phyloP scores from a whole-genome alignment of 2,797 vertebrate species.

The Gila robusta region DNA sequence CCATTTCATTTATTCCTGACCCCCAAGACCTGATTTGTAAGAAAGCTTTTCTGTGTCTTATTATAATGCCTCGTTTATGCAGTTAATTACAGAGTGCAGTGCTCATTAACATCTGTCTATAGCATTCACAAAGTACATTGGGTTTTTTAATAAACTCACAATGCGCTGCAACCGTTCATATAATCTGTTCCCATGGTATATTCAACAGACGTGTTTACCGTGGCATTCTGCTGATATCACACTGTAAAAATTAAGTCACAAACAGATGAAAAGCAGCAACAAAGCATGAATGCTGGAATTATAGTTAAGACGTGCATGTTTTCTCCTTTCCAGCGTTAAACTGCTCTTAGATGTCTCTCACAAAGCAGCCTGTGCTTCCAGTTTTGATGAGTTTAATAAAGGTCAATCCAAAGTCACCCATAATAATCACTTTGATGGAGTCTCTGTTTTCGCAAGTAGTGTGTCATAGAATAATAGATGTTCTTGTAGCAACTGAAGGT shows the following conservation, averaged over 20 bases:
- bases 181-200: slow-evolving; percentile 32
- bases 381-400: slow-evolving; percentile 30
- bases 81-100: slow-evolving; percentile 78
- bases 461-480: slow-evolving; percentile 20
- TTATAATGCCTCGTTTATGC: slow-evolving; percentile 78
- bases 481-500: slow-evolving; percentile 17
- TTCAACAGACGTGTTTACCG: slow-evolving; percentile 29
- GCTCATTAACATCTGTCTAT: slow-evolving; percentile 73
- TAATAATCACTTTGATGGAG: slow-evolving; percentile 29
- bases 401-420: slow-evolving; percentile 29
- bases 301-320: neutral
- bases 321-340: neutral
- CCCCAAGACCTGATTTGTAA: slow-evolving; percentile 75
- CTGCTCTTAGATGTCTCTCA: neutral
- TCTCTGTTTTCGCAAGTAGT: slow-evolving; percentile 4
- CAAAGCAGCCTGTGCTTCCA: slow-evolving; percentile 7
- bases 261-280: slow-evolving; percentile 20
- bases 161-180: slow-evolving; percentile 20
- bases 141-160: slow-evolving; percentile 68
- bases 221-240: slow-evolving; percentile 9
- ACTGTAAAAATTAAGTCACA: slow-evolving; percentile 20
- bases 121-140: slow-evolving; percentile 69
- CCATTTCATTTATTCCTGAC: slow-evolving; percentile 73
- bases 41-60: slow-evolving; percentile 76
- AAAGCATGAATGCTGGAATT: neutral